Base-by-base conservation (phyloP, 2,888 invertebrate genomes). In the Lagria hirta region DNA sequence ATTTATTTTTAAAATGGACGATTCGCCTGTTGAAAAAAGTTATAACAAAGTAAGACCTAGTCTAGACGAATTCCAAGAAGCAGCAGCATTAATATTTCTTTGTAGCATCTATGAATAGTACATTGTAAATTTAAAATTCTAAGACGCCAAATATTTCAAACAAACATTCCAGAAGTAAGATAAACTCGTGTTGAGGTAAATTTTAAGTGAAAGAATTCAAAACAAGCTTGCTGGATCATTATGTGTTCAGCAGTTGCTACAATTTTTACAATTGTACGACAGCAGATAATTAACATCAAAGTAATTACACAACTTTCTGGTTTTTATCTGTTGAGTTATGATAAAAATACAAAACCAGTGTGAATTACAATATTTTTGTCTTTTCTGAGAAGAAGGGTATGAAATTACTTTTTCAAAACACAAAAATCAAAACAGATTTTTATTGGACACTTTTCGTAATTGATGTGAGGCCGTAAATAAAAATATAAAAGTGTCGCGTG, bases 401-500 rank as follows among this genome's bases (percentile, higher is more conserved):
- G n/a, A n/a, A n/a, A n/a, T n/a, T n/a, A n/a, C n/a, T n/a, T n/a
- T 33, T 14, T 34, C 26, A 17, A n/a, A 30, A 22, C 41, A 30
- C 14, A 38, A 43, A 48, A 43, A 16, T 26, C 28, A 35, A 43
- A 43, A 43, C 48, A 48, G 38, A 43, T 40, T 38, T 47, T 43
- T 38, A 48, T 43, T 43, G 43, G 43, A 35, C 35, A 38, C 37
- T 48, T 43, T 48, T 29, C 21, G 43, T 43, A 48, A 48, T 48
- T 48, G 48, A 48, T 48, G 48, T 36, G 33, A 38, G 26, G 30
- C 40, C 43, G 32, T 54, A 51, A 54, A 54, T 54, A 51, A 49
- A 51, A 49, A 49, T 49, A 49, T 51, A 48, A 51, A 47, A 49
- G 49, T 48, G 53, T 51, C 49, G 38, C 46, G 45, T 34, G 43